Evolutionary conservation across 2,113 vertebrate genomes (phyloP), one percentile per base, ranked within the genome.

Genomic region (Xiphophorus hellerii): DNA sequence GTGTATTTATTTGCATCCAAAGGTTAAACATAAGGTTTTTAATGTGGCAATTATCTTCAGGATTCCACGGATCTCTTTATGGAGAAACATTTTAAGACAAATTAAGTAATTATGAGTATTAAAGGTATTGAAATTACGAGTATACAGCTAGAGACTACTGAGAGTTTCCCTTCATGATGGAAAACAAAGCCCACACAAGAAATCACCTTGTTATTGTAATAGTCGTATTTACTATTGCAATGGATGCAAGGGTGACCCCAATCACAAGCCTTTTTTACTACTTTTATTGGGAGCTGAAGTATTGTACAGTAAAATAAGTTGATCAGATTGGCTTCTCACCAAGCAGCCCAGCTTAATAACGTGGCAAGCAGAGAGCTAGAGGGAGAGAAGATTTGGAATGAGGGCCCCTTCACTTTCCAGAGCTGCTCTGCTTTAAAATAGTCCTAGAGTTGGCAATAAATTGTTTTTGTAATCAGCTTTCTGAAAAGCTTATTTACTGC

Each of bases 201-300:
- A 93, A 88, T 88, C 93, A 90, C 89, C 91, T 91, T 39, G 33
- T 15, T 74, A 22, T 85, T 81, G 92, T 95, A 95, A 95, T 94
- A 90, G 89, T 95, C 93, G 93, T 90, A 90, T 95, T 95, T 94
- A 93, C 93, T 93, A 88, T 87, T 81, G 77, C 94, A 94, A 96
- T 95, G 93, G 94, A 96, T 95, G 93, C 91, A 90, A 92, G 91
- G 90, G 94, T 96, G 94, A 96, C 96, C 96, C 95, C 95, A 96
- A 96, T 96, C 95, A 96, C 93, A 94, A 94, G 92, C 93, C 80
- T 72, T 84, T 94, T 95, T 93, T 93, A 89, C 89, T 87, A 86
- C 92, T 94, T 94, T 92, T 88, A 93, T 90, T 71, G 72, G 85
- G 86, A 91, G 89, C 93, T 81, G 89, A 87, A 81, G 78, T 74